Evolutionary conservation across 1,140 invertebrate genomes (phyloP).

Genomic region (Diabrotica virgifera): DNA sequence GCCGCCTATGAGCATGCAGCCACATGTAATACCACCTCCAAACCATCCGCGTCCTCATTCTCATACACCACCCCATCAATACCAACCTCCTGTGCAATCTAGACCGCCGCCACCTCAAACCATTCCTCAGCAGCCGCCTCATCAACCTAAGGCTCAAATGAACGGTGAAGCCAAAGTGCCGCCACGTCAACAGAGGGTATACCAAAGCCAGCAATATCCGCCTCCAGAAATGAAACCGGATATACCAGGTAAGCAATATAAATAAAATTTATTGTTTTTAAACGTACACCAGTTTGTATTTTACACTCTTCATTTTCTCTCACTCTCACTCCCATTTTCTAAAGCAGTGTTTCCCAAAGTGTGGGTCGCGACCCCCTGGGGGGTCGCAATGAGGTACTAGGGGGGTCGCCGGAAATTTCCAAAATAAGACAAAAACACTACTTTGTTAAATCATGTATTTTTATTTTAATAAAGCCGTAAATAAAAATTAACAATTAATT

Average conservation of each 20-base stretch:
- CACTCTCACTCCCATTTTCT: no score
- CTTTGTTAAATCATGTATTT: no score
- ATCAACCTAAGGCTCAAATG: slow-evolving; percentile 33
- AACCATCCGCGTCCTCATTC: slow-evolving; percentile 35
- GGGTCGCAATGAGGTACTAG: no score
- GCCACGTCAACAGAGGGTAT: slow-evolving; percentile 29
- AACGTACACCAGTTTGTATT: no score
- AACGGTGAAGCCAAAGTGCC: slow-evolving; percentile 39
- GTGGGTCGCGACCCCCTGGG: no score
- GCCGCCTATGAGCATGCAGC: slow-evolving; percentile 15
- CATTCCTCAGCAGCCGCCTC: slow-evolving; percentile 21
- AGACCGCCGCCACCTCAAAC: slow-evolving; percentile 2
- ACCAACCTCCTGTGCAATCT: slow-evolving; percentile 38
- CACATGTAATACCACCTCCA: slow-evolving; percentile 17
- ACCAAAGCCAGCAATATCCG: slow-evolving; percentile 41
- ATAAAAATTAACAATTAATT: no score
- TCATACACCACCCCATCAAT: slow-evolving; percentile 38
- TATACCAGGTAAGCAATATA: neutral
- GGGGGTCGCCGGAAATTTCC: no score
- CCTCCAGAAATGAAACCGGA: slow-evolving; percentile 3
- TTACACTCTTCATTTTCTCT: no score
- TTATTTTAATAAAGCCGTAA: no score
- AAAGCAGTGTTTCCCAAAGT: no score
- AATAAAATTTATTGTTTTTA: no score
- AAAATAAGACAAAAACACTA: no score